These are phyloP conservation scores for Homarus americanus DNA, from an alignment of 1,140 invertebrate genomes.

Conservation along the genomic window DNA sequence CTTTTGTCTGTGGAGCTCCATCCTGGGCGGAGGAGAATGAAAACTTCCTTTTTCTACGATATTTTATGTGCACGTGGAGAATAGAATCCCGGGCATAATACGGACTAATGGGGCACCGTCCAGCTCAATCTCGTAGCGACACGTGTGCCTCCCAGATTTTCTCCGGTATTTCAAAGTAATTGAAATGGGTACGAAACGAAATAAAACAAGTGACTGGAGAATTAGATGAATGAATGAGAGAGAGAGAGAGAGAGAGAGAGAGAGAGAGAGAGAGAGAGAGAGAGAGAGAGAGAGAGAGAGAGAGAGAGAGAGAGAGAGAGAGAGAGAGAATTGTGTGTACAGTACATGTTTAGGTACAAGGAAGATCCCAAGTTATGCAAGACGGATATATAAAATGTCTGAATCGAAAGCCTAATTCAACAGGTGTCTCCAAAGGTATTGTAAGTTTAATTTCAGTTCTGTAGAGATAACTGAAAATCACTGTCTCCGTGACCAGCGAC, in stretches of 20 bases:
- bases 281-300: neutral
- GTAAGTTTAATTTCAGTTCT: no score
- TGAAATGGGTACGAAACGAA: neutral
- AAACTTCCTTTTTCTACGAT: neutral
- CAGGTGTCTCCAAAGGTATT: no score
- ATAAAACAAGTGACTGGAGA: neutral
- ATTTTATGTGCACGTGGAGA: conserved; percentile 21
- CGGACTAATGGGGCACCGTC: conserved; percentile 1
- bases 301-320: conserved; percentile 8
- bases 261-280: neutral
- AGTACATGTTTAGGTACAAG: no score
- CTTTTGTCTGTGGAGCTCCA: neutral
- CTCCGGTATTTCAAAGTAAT: conserved; percentile 7
- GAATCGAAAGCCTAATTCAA: no score
- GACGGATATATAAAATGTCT: no score
- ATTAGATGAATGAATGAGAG: neutral
- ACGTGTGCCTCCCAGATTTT: neutral
- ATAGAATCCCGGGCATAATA: conserved; percentile 13
- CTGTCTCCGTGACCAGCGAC: no score
- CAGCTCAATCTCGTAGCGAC: conserved; percentile 4
- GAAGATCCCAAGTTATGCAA: no score
- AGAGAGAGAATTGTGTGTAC: neutral
- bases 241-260: neutral
- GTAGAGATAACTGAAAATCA: no score
- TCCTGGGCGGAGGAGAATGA: neutral